Evolutionary conservation across 1,140 invertebrate species (phyloP).

Genomic region (Mamestra configurata): DNA sequence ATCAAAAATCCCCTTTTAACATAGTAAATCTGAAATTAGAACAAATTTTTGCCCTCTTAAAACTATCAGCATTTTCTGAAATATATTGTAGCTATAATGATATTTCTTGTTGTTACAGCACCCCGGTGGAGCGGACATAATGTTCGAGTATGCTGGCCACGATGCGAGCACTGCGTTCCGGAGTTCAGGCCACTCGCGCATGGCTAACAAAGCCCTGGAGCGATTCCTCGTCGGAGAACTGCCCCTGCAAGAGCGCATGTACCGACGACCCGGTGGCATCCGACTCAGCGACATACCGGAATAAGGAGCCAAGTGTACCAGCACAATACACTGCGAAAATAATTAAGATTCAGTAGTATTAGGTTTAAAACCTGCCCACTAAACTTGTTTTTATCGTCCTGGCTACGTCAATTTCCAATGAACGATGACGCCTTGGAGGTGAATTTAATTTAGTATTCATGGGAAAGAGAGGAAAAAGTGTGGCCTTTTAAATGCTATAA

Average conservation of each 20-base stretch:
- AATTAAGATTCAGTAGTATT: neutral
- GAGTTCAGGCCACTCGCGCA: constrained; percentile 92
- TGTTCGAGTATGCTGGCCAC: constrained; percentile 95
- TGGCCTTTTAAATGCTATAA: neutral
- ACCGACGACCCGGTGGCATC: constrained; percentile 87
- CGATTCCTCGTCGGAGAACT: constrained; percentile 92
- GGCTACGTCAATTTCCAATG: neutral
- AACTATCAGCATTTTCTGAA: neutral
- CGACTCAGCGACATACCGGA: constrained; percentile 83
- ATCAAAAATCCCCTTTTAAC: neutral
- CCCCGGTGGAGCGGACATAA: constrained; percentile 95
- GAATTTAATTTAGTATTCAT: neutral
- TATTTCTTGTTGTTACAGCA: constrained; percentile 88
- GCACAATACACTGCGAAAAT: neutral
- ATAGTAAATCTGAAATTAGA: neutral
- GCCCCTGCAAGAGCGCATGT: constrained; percentile 91
- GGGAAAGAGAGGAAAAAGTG: neutral
- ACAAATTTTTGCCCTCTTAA: neutral
- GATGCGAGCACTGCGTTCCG: constrained; percentile 95
- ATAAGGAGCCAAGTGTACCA: constrained; percentile 55
- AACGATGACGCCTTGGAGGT: neutral
- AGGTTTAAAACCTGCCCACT: neutral
- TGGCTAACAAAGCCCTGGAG: constrained; percentile 89
- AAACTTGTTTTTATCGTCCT: neutral
- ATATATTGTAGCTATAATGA: constrained; percentile 18